These are phyloP conservation scores for Numenius phaeopus DNA, from an alignment of 2,797 vertebrate genomes.

Conservation along the genomic window DNA sequence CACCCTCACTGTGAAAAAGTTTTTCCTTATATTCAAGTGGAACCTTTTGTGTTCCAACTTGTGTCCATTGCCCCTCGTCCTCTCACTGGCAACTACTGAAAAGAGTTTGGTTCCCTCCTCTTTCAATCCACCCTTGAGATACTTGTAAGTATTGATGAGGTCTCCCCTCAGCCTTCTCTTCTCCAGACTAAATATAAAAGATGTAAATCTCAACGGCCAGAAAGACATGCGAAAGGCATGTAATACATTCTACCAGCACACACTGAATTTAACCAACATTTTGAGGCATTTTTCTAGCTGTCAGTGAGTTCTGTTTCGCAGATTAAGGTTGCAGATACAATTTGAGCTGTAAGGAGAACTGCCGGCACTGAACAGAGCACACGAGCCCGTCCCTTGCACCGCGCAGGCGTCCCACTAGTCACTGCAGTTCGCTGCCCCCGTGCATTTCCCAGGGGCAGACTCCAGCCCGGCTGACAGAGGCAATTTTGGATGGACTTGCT, in stretches of 20 bases:
- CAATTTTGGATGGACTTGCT: slow-evolving; percentile 3
- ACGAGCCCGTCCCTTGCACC: not conserved
- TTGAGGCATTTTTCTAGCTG: not conserved
- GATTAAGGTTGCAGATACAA: not conserved
- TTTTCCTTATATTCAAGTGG: too few relatives aligned
- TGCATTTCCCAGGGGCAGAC: not conserved
- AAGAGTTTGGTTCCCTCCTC: too few relatives aligned
- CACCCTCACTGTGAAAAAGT: too few relatives aligned
- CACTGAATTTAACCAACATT: not conserved
- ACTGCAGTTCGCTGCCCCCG: not conserved
- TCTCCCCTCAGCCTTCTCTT: too few relatives aligned
- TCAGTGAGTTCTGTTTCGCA: not conserved
- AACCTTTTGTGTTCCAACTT: too few relatives aligned
- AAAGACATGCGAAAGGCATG: not conserved
- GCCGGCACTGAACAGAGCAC: not conserved
- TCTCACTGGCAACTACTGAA: too few relatives aligned
- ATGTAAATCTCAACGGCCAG: not conserved
- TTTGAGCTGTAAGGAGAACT: not conserved
- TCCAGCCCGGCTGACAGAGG: not conserved
- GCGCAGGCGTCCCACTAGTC: not conserved
- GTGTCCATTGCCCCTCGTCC: too few relatives aligned
- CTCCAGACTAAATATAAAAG: too few relatives aligned
- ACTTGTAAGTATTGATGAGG: too few relatives aligned
- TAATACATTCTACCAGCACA: not conserved
- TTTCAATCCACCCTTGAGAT: too few relatives aligned